Conservation (phyloP, 2,113 vertebrate species). For the Pterocles orientalis region DNA sequence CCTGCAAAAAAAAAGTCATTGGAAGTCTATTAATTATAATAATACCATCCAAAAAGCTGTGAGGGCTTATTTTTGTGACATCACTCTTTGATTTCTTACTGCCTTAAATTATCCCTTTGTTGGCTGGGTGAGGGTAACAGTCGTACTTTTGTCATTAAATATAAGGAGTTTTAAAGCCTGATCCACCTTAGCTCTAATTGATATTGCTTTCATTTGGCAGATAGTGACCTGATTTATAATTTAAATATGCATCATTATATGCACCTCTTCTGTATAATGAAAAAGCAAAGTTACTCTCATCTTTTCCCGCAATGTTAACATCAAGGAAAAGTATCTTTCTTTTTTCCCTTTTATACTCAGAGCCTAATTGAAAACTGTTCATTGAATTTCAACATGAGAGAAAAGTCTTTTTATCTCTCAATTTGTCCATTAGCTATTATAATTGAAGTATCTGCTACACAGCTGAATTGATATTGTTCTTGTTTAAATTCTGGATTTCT, state of each 20-base stretch:
- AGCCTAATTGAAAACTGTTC: conserved; percentile 87
- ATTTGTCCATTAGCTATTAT: conserved; percentile 86
- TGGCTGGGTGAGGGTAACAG: conserved; percentile 83
- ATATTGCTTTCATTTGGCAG: conserved; percentile 86
- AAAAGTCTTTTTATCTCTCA: conserved; percentile 85
- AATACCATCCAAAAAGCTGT: conserved; percentile 83
- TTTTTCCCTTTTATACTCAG: conserved; percentile 76
- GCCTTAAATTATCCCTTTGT: conserved; percentile 87
- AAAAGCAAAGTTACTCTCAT: conserved; percentile 82
- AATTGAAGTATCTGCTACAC: conserved; percentile 83
- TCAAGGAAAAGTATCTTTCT: conserved; percentile 81
- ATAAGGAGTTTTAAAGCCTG: conserved; percentile 83
- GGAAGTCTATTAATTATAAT: conserved; percentile 86
- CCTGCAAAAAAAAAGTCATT: conserved; percentile 80
- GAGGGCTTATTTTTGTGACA: conserved; percentile 86
- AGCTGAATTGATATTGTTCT: conserved; percentile 81
- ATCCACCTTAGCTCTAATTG: conserved; percentile 85
- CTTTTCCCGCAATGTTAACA: conserved; percentile 81
- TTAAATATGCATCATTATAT: conserved; percentile 84
- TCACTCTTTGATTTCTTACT: conserved; percentile 86
- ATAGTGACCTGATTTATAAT: conserved; percentile 87
- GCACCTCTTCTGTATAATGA: conserved; percentile 82
- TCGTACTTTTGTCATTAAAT: conserved; percentile 87
- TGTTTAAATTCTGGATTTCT: conserved; percentile 79
- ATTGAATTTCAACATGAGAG: conserved; percentile 84